A percentile compares a stretch with the other conserved stretches of the same genome.
These are phyloP conservation scores for Metopolophium dirhodum DNA, from an alignment of 1,140 invertebrate species.

Conservation along the genomic window DNA sequence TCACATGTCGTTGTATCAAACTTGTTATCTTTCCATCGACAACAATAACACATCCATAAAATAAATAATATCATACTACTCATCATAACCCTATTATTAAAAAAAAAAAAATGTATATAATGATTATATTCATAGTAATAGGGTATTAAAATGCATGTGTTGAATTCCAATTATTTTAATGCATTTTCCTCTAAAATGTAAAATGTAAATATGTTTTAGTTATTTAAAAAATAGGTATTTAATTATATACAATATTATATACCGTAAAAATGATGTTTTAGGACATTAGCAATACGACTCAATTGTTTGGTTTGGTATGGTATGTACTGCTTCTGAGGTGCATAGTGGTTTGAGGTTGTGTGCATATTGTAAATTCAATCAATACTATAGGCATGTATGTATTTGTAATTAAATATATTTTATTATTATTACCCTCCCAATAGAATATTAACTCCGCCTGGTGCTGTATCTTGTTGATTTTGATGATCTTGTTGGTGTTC, in stretches of 20 bases:
- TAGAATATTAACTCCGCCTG: slow-evolving; percentile 36
- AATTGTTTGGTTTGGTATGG: background rate
- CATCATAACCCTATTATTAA: slow-evolving; percentile 48
- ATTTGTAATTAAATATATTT: background rate
- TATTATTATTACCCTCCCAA: slow-evolving; percentile 47
- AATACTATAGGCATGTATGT: background rate
- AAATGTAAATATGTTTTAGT: background rate
- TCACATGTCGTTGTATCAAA: slow-evolving; percentile 38
- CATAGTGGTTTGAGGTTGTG: background rate
- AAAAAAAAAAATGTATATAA: background rate
- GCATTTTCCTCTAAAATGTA: background rate
- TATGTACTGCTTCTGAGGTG: background rate
- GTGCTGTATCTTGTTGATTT: background rate
- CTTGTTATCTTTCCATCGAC: slow-evolving; percentile 57
- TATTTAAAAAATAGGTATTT: background rate
- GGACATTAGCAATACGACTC: background rate
- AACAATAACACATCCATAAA: slow-evolving; percentile 58
- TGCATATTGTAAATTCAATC: background rate
- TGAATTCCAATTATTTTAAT: background rate
- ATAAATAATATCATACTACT: slow-evolving; percentile 57
- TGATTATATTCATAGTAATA: background rate
- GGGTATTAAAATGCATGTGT: background rate
- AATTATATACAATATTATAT: slow-evolving; percentile 12
- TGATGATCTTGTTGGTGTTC: background rate
- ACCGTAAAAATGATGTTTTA: background rate